Evolutionary conservation across 2,888 invertebrate genomes (phyloP), one percentile per base, ranked within the genome.

Genomic region (Drosophila acutilabella): DNA sequence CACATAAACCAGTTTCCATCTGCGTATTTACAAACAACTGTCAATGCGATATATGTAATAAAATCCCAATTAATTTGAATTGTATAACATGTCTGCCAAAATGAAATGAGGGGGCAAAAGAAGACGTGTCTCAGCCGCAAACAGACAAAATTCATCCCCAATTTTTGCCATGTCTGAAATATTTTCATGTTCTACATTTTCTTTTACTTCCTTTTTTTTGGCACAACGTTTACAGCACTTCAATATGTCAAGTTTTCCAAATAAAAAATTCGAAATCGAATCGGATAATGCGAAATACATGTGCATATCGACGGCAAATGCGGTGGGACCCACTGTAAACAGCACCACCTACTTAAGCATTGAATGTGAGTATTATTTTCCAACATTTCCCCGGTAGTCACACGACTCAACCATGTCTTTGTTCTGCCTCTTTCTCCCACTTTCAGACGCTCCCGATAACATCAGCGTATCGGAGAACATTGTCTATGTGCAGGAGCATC

Each of bases 191-290:
- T 58, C 11, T 54, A 38, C 64, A 51, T 52, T 57, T 56, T 36
- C 13, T 38, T 14, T 6, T 18, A 13, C 30, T 18, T 14, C 4
- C 20, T 2, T 52, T 30, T 42, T 47, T 2, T 30, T 20, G 20
- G n/a, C 30, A 53, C 40, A 30, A 23, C 69, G 67, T 62, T 71
- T 74, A 64, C 70, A 95, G 94, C 94, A 96, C 84, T 98, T 97
- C 96, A 97, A 97, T 93, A 95, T 98, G 94, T 94, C 95, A 2
- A 95, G 95, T 50, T 97, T 97, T 96, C 95, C 97, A 0, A 95
- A 95, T 42, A 94, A 95, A 56, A 95, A 95, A 86, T 94, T 98
- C 80, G 96, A 97, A 89, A 95, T 96, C 60, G 93, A 95, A 53
- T 94, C 94, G 7, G 96, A 97, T 93, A 96, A 96, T 78, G 95